A percentile compares a stretch with the other conserved stretches of the same genome.
Conservation (phyloP, 2,888 invertebrate species). For the Ptilodon capucinus region DNA sequence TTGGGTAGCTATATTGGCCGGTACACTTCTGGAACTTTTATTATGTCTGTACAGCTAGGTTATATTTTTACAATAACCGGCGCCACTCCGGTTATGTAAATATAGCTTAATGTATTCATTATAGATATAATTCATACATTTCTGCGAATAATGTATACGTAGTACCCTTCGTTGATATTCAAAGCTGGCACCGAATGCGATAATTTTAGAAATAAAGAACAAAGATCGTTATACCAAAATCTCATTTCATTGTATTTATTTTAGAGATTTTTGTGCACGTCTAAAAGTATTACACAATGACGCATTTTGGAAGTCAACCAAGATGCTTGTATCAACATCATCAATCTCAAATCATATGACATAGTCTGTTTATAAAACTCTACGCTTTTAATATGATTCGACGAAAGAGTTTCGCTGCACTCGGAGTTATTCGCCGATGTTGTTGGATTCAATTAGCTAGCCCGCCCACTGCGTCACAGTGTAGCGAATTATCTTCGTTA, state of each 20-base stretch:
- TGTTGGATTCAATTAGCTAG: slow-evolving; percentile 59
- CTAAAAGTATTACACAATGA: not conserved
- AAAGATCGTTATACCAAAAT: too few relatives aligned
- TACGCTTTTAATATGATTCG: slow-evolving; percentile 6
- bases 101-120: too few relatives aligned
- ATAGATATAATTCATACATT: too few relatives aligned
- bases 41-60: slow-evolving; percentile 30
- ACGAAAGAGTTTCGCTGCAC: slow-evolving; percentile 46
- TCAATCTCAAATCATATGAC: not conserved
- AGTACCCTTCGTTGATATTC: too few relatives aligned
- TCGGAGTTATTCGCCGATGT: slow-evolving; percentile 50
- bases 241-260: too few relatives aligned
- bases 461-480: slow-evolving; percentile 42
- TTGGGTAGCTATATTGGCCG: slow-evolving; percentile 60
- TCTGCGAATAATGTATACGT: too few relatives aligned
- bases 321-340: not conserved
- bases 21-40: slow-evolving; percentile 50
- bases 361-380: slow-evolving; percentile 9
- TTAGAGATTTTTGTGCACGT: too few relatives aligned
- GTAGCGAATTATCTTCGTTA: slow-evolving; percentile 62
- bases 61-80: too few relatives aligned
- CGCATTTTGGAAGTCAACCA: not conserved
- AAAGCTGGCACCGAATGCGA: too few relatives aligned
- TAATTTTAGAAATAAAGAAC: too few relatives aligned
- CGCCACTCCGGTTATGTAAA: too few relatives aligned